These are phyloP conservation scores for Escarpia spicata DNA, from an alignment of 2,888 invertebrate genomes.

Conservation along the genomic window DNA sequence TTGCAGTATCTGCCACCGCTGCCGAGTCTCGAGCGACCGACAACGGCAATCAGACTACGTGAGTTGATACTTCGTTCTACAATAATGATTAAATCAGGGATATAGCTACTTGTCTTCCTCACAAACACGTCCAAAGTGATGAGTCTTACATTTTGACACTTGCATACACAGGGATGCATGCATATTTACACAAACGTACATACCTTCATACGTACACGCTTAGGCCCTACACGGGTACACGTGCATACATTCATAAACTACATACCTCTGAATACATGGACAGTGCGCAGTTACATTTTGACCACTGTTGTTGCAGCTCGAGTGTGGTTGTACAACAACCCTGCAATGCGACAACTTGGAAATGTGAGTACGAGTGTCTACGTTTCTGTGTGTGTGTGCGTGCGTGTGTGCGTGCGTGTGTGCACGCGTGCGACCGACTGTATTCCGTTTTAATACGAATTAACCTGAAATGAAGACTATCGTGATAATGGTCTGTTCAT, in stretches of 20 bases:
- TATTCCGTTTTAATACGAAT: not conserved
- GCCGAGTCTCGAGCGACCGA: conserved; percentile 9
- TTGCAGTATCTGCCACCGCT: not conserved
- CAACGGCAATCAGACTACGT: not conserved
- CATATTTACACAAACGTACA: not conserved
- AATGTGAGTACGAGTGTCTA: not conserved
- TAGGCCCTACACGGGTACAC: too few species aligned
- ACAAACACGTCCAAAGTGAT: not conserved
- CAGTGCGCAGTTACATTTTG: not conserved
- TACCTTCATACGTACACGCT: not conserved
- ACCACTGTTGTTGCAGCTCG: not conserved
- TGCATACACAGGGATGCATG: too few species aligned
- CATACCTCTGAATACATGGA: too few species aligned
- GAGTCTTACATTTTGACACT: not conserved
- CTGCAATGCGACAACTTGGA: not conserved
- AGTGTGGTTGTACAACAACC: not conserved
- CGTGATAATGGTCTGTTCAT: too few species aligned
- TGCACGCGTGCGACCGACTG: not conserved
- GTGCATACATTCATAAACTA: too few species aligned
- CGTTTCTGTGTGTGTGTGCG: too few species aligned
- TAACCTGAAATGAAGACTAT: too few species aligned
- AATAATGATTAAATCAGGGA: too few species aligned
- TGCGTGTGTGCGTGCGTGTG: not conserved
- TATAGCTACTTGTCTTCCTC: not conserved
- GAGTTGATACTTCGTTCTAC: not conserved